Evolutionary conservation across 1,140 invertebrate species (phyloP), one percentile per base, ranked within the genome.

Genomic region (Hycleus cichorii): DNA sequence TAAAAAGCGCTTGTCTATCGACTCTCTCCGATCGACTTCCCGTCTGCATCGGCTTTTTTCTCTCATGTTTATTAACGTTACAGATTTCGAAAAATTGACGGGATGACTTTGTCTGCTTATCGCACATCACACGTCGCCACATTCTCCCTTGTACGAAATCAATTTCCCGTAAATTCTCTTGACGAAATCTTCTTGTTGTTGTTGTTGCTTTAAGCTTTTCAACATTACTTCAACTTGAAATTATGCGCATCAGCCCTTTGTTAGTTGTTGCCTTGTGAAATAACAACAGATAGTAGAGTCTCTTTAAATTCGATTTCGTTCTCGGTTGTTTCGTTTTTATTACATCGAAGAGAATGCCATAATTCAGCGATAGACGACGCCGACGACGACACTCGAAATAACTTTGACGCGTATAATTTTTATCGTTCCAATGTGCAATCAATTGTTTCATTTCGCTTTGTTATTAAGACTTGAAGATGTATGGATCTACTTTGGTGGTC

Each of bases 401-500:
- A 49, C 46, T 57, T 46, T 48, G 54, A 57, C 54, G 18, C 18
- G 54, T 48, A 57, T 57, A 57, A 57, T 57, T 57, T 57, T 57
- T 57, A 57, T 57, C 54, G 54, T 32, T 32, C 32, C 7, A 32
- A 7, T 32, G 4, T 7, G 32, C 32, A 7, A 32, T 32, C 32
- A 32, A 32, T 32, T 57, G 54, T 57, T 57, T 57, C 54, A 57
- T 57, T 57, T 57, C 54, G 48, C 46, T 49, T 57, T 57, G 54
- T 57, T 57, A 57, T 57, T 57, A 57, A 57, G 49, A 53, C 46
- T 57, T 8, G 38, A 57, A 49, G 54, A 57, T 57, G 47, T 57
- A 57, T 57, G 54, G 54, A 57, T 57, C 43, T 49, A 57, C 27
- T 57, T 57, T 6, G 10, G 8, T 24, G 27, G 54, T 48, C 54